Evolutionary conservation across 2,888 invertebrate species (phyloP), one percentile per base, ranked within the genome.

Genomic region (Agrochola lychnidis): DNA sequence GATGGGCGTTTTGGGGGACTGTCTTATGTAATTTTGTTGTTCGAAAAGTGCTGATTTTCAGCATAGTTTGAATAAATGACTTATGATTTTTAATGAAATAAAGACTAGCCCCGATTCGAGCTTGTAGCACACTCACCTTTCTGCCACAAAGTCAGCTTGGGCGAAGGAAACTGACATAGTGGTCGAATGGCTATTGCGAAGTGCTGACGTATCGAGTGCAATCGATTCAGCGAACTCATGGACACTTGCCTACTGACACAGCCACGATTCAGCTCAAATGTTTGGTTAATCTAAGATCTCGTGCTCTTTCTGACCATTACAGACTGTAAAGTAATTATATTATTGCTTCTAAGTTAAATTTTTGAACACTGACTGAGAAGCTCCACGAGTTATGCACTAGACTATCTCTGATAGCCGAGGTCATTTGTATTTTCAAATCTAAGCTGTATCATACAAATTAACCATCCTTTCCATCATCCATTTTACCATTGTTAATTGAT

Each of bases 131-230:
- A 36, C 45, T 75, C 30, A 3, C 30, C n/a, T 51, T 64, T 66
- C 6, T 19, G 59, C 10, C 45, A 56, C 51, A 64, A 56, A 71
- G 78, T 53, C n/a, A 42, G 22, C 25, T 64, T 36, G n/a, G 79
- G 57, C 53, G 63, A 22, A 51, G 25, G 51, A 64, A 40, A 63
- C 57, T 59, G 64, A 73, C 73, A 53, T 22, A 72, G 59, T 16
- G 57, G 25, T 79, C 53, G 51, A 79, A 80, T 80, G 80, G 57
- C 64, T 48, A 53, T 19, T n/a, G 62, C 19, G n/a, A n/a, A 62
- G 63, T 45, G 22, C 22, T 79, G 78, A 51, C 57, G 45, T 79
- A 73, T 72, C 51, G 80, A 79, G 64, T 66, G 64, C 73, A 59
- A 80, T 78, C 59, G 25, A 78, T 53, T 73, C 59, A 36, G 42